Conservation (phyloP, 2,113 vertebrate genomes). For the Balaeniceps rex region DNA sequence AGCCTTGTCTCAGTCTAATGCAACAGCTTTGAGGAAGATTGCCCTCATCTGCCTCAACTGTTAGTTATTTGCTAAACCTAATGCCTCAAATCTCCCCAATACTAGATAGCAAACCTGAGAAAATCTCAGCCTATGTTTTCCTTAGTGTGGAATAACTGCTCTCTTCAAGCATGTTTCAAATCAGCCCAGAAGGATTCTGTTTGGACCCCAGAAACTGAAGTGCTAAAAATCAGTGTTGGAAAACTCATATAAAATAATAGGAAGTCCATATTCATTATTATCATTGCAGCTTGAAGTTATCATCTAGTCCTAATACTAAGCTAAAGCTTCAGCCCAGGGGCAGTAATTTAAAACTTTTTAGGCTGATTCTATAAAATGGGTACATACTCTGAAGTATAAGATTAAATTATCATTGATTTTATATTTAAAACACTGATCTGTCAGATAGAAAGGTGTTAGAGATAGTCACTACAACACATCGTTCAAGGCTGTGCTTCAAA, state of each 20-base stretch:
- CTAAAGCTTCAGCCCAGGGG: background rate
- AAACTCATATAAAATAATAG: background rate
- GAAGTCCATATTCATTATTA: background rate
- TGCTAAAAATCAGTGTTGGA: background rate
- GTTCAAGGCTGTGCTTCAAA: background rate
- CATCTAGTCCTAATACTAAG: background rate
- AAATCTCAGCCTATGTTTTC: background rate
- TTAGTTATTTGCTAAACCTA: constrained; percentile 24
- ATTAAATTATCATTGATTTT: background rate
- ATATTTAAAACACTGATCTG: background rate
- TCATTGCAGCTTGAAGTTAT: background rate
- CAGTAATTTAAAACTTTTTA: background rate
- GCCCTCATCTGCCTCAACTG: constrained; percentile 16
- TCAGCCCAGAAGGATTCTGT: background rate
- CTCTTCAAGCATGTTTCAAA: background rate
- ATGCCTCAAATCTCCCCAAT: background rate
- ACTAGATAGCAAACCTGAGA: background rate
- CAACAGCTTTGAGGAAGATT: constrained; percentile 48
- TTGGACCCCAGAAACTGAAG: background rate
- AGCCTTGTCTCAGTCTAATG: constrained; percentile 25
- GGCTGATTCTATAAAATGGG: background rate
- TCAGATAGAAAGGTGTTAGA: background rate
- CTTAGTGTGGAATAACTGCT: background rate
- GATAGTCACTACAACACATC: background rate
- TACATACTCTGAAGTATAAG: background rate